Evolutionary conservation across 2,113 vertebrate species (phyloP).

Genomic region (Ellobius talpinus): DNA sequence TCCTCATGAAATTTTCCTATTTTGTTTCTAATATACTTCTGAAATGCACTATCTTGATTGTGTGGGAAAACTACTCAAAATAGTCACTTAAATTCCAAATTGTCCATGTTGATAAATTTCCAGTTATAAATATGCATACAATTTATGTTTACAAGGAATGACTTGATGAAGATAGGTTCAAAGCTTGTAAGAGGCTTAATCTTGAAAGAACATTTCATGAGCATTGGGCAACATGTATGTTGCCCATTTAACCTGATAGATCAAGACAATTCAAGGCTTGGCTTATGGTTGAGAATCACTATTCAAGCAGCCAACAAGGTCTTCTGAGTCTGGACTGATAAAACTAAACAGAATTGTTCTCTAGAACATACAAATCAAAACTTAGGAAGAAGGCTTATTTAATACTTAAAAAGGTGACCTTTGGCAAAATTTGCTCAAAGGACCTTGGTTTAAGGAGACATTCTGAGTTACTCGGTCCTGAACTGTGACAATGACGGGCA

Average conservation of each 20-base stretch:
- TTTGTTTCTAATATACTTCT: conserved; percentile 3
- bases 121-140: background rate
- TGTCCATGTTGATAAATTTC: background rate
- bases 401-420: background rate
- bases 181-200: background rate
- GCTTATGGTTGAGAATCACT: background rate
- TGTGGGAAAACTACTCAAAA: background rate
- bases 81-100: background rate
- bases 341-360: background rate
- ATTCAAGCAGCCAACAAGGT: background rate
- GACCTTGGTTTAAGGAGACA: background rate
- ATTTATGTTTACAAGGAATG: background rate
- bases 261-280: background rate
- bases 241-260: background rate
- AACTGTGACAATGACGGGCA: background rate
- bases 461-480: background rate
- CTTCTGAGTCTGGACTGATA: background rate
- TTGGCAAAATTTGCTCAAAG: background rate
- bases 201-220: background rate
- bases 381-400: background rate
- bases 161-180: background rate
- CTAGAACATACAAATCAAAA: background rate
- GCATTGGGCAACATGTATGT: background rate
- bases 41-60: background rate
- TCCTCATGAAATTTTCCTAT: background rate